phyloP scores from a whole-genome alignment of 2,113 vertebrate species.

The Brachypodius melanocephalos region DNA sequence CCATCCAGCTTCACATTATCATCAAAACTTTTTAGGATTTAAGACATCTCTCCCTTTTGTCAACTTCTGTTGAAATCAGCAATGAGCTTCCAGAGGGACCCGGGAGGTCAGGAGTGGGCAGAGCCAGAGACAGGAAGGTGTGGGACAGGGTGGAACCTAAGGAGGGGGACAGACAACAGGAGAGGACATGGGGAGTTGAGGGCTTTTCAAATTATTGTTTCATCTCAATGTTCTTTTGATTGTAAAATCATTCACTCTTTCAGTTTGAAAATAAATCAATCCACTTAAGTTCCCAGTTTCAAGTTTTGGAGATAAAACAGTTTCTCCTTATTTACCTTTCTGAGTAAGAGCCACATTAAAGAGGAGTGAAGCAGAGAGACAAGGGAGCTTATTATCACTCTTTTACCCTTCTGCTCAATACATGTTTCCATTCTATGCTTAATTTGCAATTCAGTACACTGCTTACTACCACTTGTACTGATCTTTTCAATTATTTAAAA shows the following conservation, averaged over 20 bases:
- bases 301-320: background rate
- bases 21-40: background rate
- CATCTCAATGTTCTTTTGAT: background rate
- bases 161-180: background rate
- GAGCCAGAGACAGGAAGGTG: background rate
- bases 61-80: background rate
- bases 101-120: background rate
- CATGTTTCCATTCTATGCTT: background rate
- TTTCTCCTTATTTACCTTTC: background rate
- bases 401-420: background rate
- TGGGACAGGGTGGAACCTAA: background rate
- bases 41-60: background rate
- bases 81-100: background rate
- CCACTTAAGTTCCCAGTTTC: background rate
- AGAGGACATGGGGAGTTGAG: background rate
- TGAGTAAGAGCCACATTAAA: background rate
- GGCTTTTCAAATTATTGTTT: background rate
- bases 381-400: background rate
- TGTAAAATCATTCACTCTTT: background rate
- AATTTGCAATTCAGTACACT: background rate
- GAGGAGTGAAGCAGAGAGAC: background rate
- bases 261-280: background rate
- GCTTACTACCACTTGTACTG: background rate
- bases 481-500: background rate
- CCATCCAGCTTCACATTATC: background rate